phyloP scores from a whole-genome alignment of 1,140 invertebrate species.

The Drosophila pallidifrons region DNA sequence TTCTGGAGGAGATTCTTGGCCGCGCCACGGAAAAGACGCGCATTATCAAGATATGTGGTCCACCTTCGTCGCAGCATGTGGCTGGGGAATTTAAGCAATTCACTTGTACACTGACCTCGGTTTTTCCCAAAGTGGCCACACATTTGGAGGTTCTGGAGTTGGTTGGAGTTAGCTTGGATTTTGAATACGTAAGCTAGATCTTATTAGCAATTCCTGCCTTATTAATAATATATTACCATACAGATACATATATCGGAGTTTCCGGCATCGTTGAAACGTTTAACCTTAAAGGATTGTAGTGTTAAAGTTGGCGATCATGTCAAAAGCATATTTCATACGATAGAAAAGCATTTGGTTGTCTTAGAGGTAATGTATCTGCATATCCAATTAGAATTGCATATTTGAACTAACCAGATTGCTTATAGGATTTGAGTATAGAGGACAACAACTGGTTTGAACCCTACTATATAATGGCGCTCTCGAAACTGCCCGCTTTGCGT shows the following conservation, averaged over 20 bases:
- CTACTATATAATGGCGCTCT: conserved; percentile 89
- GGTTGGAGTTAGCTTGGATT: conserved; percentile 86
- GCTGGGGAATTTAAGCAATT: conserved; percentile 74
- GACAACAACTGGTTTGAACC: conserved; percentile 90
- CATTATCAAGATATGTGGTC: conserved; percentile 85
- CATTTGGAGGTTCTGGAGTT: conserved; percentile 85
- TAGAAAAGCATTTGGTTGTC: conserved; percentile 86
- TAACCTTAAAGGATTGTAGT: conserved; percentile 87
- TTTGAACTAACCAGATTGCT: conserved; percentile 20
- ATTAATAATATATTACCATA: background rate
- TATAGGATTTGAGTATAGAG: conserved; percentile 88
- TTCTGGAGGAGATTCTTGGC: conserved; percentile 85
- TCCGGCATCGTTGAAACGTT: conserved; percentile 86
- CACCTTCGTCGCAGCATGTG: conserved; percentile 72
- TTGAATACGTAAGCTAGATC: conserved; percentile 81
- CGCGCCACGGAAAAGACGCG: conserved; percentile 85
- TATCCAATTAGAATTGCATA: background rate
- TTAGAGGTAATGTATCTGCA: conserved; percentile 85
- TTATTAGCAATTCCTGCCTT: background rate
- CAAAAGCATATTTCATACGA: conserved; percentile 86
- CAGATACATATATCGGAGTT: conserved; percentile 87
- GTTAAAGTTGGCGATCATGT: conserved; percentile 85
- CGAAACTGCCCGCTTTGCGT: conserved; percentile 88
- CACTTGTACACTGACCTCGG: conserved; percentile 61
- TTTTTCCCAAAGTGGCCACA: conserved; percentile 76